Conservation (phyloP, 2,113 vertebrate genomes). For the Puntigrus tetrazona region DNA sequence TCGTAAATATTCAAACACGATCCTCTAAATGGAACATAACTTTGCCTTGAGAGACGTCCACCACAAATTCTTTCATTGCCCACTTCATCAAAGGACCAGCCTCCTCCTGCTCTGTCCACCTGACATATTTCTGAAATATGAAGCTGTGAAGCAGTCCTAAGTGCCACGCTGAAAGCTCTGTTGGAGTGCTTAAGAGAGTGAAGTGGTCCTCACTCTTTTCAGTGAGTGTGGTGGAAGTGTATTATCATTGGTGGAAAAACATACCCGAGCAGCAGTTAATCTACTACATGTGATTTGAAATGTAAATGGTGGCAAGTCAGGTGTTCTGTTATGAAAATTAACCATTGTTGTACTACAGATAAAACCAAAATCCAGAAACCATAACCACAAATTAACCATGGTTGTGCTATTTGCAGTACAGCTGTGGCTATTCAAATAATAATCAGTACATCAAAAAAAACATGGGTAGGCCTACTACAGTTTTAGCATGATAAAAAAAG, state of each 20-base stretch:
- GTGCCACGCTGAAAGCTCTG: constrained; percentile 33
- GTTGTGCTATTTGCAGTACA: too few relatives aligned
- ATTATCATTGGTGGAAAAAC: constrained; percentile 1
- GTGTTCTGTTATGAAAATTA: too few relatives aligned
- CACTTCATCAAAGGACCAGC: not conserved
- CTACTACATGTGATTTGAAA: not conserved
- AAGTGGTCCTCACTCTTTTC: constrained; percentile 26
- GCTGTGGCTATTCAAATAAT: too few relatives aligned
- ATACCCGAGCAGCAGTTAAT: not conserved
- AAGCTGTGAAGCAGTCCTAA: constrained; percentile 44
- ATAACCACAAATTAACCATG: too few relatives aligned
- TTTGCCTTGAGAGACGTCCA: not conserved
- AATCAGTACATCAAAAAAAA: too few relatives aligned
- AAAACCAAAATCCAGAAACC: too few relatives aligned
- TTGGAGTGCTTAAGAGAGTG: constrained; percentile 23
- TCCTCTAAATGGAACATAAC: not conserved
- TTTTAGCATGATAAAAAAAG: too few relatives aligned
- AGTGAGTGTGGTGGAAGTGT: constrained; percentile 9
- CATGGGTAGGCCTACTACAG: too few relatives aligned
- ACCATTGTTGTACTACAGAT: too few relatives aligned
- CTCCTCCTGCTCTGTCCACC: constrained; percentile 2
- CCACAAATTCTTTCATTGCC: not conserved
- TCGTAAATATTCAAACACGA: not conserved
- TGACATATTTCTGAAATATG: constrained; percentile 49
- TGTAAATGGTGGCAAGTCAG: not conserved